Base-by-base conservation (phyloP, 2,113 vertebrate species). In the Crocuta crocuta region DNA sequence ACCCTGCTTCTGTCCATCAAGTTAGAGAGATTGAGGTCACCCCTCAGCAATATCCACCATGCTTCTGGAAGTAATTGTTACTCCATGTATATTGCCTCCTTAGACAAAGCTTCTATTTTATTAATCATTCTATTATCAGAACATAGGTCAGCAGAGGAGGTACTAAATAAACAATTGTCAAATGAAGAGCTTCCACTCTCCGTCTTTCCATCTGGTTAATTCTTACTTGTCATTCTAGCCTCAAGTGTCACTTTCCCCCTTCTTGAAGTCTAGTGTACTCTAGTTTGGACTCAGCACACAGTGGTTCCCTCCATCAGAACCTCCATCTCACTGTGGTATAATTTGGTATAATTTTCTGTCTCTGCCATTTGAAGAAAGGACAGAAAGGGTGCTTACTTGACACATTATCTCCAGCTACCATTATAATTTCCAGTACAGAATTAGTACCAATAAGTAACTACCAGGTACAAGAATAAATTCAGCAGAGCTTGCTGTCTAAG, bases 301-400 rank as follows among this genome's bases (percentile, higher is more conserved):
- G 11, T 10, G 3, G 26, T 31, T 53, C 24, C 39, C 7, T 85
- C 50, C 3, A 12, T 10, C 28, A 11, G 4, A 55, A 3, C 1
- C 33, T 28, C 48, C 68, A 58, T 55, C 48, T 76, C 33, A 24
- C 28, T 63, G 10, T n/a, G 63, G 2, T 17, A 9, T 71, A 87
- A 26, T 31, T 12, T n/a, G 63, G 2, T 17, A 9, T 71, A 87
- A 26, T 31, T 12, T 2, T 76, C 24, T 87, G 26, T 58, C 21
- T 35, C 63, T 17, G 53, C 43, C 0, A 58, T 48, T 63, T 19
- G 45, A 31, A 55, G 26, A 70, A 71, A 85, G 26, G 24, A 13
- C 50, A 53, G 16, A 0, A n/a, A n/a, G 2, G 17, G 1, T 23
- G 13, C 10, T 39, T 6, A 12, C 16, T 21, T 12, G 23, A 48